Evolutionary conservation across 2,797 vertebrate genomes (phyloP), one percentile per base, ranked within the genome.

Genomic region (Rhabdomys pumilio): DNA sequence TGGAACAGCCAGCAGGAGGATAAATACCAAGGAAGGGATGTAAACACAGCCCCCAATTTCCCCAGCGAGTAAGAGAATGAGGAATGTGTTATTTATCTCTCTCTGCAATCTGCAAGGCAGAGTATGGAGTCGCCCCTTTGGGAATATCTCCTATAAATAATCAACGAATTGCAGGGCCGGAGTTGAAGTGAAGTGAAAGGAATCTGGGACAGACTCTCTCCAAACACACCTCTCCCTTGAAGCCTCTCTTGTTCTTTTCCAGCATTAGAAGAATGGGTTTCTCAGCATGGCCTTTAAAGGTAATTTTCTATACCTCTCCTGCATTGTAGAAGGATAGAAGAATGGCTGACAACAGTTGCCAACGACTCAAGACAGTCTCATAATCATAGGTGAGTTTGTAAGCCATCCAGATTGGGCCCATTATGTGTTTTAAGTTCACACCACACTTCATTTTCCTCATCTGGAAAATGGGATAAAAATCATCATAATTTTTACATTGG

Each of bases 61-160:
- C 98, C 98, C 88, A 97, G 98, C n/a, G 94, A 97, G 94, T 96
- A 94, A 94, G 94, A 96, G 96, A 97, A 97, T 96, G 96, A 97
- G 76, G 97, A 98, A 98, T 97, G 96, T 97, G 95, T 97, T 97
- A 97, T 98, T 98, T 97, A 95, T 98, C 97, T 97, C 92, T 96
- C 90, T 89, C 89, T 59, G 95, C 90, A 96, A 97, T 97, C 96
- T 97, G 91, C 89, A 96, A 94, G 79, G 84, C 94, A 95, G 93
- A 97, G 80, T 96, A 91, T 94, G 63, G 93, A 96, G 89, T 91
- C 75, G 22, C 84, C 76, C 77, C 94, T 96, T 89, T 91, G 97
- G 96, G 97, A 96, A 89, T 95, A 96, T 90, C 91, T 95, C 96
- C 97, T 97, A 97, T 98, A 98, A 97, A 98, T 97, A 98, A 97